Base-by-base conservation (phyloP, 1,140 invertebrate genomes). In the Pogonognathellus flavescens region DNA sequence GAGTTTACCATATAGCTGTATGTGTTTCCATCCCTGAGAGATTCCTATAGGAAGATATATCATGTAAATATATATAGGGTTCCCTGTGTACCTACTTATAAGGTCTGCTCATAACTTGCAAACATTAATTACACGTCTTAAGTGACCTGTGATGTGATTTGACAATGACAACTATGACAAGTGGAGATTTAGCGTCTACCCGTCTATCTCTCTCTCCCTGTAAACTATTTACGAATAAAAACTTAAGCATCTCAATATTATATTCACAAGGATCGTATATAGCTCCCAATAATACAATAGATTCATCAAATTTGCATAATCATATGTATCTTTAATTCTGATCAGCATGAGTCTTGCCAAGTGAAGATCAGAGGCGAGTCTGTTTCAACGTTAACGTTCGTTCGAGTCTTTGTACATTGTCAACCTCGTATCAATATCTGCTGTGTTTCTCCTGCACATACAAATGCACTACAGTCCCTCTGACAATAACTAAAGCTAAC, bases 231-330 rank as follows among this genome's bases (percentile, higher is more conserved):
- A 59, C 14, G 18, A 60, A 20, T 18, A 20, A 18, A 60, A 60
- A 20, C 18, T 41, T 41, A 18, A n/a, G 11, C 59, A 60, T 66
- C 62, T 20, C 25, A 31, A 66, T 20, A 66, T 41, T 25, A 76
- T 76, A 76, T 14, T 16, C 3, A 41, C 9, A 3, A 22, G 10
- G 62, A 41, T 49, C 31, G 41, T 18, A 1, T n/a, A 57, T 57
- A n/a, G 11, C 16, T 76, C 49, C 41, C 18, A 76, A 70, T 41
- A 41, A 66, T 66, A 31, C 13, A 76, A 11, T 76, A n/a, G 10
- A 76, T 76, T n/a, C n/a, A 50, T 76, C 2, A 31, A 76, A 76
- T 76, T 76, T 76, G 70, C 70, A 76, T 76, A 76, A 76, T 76
- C 70, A 76, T 41, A 76, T 76, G 70, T 76, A 76, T 76, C 70